Evolutionary conservation across 2,797 vertebrate genomes (phyloP), one percentile per base, ranked within the genome.

Genomic region (Myotis findleyi): DNA sequence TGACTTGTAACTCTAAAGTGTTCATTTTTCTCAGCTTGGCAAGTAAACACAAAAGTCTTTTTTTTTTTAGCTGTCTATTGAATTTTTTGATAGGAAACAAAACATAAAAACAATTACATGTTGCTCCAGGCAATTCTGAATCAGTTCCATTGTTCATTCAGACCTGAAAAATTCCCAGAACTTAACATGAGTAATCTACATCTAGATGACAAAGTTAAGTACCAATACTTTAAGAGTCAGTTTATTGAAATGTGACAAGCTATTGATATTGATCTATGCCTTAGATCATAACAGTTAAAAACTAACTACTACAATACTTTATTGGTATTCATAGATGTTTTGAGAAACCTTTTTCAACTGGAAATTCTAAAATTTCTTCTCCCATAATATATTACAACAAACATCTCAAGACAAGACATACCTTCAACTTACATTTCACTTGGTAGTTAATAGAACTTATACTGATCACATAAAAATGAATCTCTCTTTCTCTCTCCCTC

Each of bases 11-110:
- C 41, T 93, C 38, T 85, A 86, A 95, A 92, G 18, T 73, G 25
- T 87, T 97, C 91, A 93, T 75, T 96, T 85, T 93, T 96, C 88
- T 97, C 62, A 90, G 69, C 84, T 73, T 95, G 82, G 95, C 49
- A 85, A 68, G 92, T 79, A 94, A 96, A 95, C 93, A 83, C 73
- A 27, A 94, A 97, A 96, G 77, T 25, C 5, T 94, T 94, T 75
- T 97, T 88, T 41, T 96, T 73, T 30, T 73, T 18, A 59, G 49
- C 27, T 94, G 20, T 49, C 27, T 49, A 66, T 36, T 96, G 77
- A 97, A 93, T 96, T 95, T 41, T 93, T 97, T 83, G 30, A 96
- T 71, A 87, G 64, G 93, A 97, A 98, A 89, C 53, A 87, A 94
- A 87, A 27, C 41, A 95, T 91, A 96, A 97, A 96, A 97, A 73